Conservation (phyloP, 1,140 invertebrate genomes). For the Choristoneura fumiferana region DNA sequence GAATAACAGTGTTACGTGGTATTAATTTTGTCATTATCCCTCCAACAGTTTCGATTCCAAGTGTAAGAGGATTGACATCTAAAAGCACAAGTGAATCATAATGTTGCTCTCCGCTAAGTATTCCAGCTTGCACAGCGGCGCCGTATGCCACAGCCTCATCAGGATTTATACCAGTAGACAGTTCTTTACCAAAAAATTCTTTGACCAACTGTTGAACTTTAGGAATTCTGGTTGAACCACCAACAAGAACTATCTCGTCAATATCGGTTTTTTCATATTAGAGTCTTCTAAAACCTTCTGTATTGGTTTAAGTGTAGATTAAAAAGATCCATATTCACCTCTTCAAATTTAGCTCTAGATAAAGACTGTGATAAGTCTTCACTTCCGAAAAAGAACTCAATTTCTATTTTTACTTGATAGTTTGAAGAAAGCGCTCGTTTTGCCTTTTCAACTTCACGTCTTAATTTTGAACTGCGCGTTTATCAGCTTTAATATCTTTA, state of each 20-base stretch:
- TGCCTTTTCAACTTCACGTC: slow-evolving; percentile 83
- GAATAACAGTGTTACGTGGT: slow-evolving; percentile 81
- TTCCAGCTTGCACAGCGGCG: slow-evolving; percentile 81
- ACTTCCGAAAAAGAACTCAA: slow-evolving; percentile 83
- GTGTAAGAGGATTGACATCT: slow-evolving; percentile 80
- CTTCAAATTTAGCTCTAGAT: slow-evolving; percentile 88
- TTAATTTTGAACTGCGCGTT: slow-evolving; percentile 85
- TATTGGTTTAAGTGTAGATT: slow-evolving; percentile 90
- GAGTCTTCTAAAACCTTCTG: slow-evolving; percentile 91
- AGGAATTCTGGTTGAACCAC: slow-evolving; percentile 64
- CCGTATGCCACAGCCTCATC: slow-evolving; percentile 83
- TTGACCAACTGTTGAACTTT: slow-evolving; percentile 69
- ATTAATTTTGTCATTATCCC: slow-evolving; percentile 83
- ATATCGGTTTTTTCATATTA: slow-evolving; percentile 91
- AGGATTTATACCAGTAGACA: slow-evolving; percentile 78
- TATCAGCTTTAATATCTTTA: slow-evolving; percentile 84
- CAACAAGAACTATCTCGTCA: slow-evolving; percentile 87
- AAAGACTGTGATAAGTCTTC: slow-evolving; percentile 90
- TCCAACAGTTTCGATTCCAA: slow-evolving; percentile 55
- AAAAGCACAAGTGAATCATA: slow-evolving; percentile 84
- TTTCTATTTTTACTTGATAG: slow-evolving; percentile 82
- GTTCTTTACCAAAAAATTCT: slow-evolving; percentile 67
- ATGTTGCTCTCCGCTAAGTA: slow-evolving; percentile 77
- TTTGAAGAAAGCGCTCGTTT: slow-evolving; percentile 80
- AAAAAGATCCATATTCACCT: slow-evolving; percentile 88